Evolutionary conservation across 2,797 vertebrate species (phyloP), one percentile per base, ranked within the genome.

Genomic region (Xenopus petersii): DNA sequence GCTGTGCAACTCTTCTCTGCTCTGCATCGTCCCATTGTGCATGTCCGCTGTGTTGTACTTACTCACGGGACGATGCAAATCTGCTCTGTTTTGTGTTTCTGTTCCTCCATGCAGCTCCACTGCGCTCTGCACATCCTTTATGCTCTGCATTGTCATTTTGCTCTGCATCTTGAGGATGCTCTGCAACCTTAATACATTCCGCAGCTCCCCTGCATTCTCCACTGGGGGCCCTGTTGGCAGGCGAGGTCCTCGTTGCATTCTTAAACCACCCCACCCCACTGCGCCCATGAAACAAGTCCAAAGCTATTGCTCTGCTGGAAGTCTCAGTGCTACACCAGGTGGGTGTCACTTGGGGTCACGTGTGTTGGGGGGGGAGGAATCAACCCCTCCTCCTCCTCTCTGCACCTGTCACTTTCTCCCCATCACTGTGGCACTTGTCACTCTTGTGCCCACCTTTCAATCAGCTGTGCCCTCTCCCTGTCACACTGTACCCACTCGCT

Each of bases 201-300:
- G 70, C 16, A 48, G 33, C 21, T 68, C 68, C 36, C 13, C 33
- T 33, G 59, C 64, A 59, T 21, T 48, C 58, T 77, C 47, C 65
- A 49, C 64, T 58, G 51, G 58, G 36, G 67, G 65, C 24, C 56
- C 70, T 59, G 59, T 36, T 64, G 51, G 62, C 26, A 30, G 26
- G 4, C 4, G 24, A 68, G 65, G 24, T 64, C 70, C 70, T 67
- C 70, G 73, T 47, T 78, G 76, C 71, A 78, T 74, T 68, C 42
- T 74, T 42, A 73, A 13, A 17, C 10, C 24, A 36, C 68, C 48
- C 68, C 59, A 58, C 66, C 62, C 42, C 21, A 49, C 71, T 74
- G 77, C 77, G 74, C 71, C 77, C 77, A 79, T 79, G 71, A 71
- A 74, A 70, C 21, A 36, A 63, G 46, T 24, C 64, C 70, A 42